Conservation (phyloP, 2,888 invertebrate species). For the Ophraella communa region DNA sequence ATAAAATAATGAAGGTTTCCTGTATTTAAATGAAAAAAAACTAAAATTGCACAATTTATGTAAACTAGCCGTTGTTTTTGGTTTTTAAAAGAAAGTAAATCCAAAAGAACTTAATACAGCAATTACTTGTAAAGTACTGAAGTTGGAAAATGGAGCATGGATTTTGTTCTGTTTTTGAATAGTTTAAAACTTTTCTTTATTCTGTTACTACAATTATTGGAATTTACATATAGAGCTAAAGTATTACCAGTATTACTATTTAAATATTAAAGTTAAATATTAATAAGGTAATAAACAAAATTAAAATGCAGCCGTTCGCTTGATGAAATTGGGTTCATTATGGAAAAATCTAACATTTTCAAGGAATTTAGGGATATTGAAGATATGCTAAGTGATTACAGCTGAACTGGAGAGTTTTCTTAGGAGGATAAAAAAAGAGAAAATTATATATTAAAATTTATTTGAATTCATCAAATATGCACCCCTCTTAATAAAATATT, state of each 20-base stretch:
- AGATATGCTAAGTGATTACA: neutral
- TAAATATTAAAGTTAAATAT: too few species aligned
- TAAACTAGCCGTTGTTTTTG: too few species aligned
- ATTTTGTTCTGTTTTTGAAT: neutral
- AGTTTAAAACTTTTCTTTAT: neutral
- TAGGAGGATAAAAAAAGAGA: neutral
- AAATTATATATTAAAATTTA: conserved; percentile 12
- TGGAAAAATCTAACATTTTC: too few species aligned
- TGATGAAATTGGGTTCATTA: too few species aligned
- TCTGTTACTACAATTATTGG: neutral
- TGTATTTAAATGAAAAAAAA: too few species aligned
- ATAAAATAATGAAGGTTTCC: too few species aligned
- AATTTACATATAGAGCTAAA: neutral
- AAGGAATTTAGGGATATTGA: neutral
- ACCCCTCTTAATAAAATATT: conserved; percentile 4
- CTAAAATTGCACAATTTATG: too few species aligned
- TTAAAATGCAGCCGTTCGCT: too few species aligned
- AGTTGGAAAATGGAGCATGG: neutral
- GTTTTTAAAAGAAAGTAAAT: neutral
- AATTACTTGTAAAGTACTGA: neutral
- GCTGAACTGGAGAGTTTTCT: neutral
- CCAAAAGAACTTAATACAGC: neutral
- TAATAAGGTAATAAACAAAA: too few species aligned
- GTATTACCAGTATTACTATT: neutral
- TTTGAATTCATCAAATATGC: conserved; percentile 16